Conservation (phyloP, 2,888 invertebrate species). For the Cheilosia grossa region DNA sequence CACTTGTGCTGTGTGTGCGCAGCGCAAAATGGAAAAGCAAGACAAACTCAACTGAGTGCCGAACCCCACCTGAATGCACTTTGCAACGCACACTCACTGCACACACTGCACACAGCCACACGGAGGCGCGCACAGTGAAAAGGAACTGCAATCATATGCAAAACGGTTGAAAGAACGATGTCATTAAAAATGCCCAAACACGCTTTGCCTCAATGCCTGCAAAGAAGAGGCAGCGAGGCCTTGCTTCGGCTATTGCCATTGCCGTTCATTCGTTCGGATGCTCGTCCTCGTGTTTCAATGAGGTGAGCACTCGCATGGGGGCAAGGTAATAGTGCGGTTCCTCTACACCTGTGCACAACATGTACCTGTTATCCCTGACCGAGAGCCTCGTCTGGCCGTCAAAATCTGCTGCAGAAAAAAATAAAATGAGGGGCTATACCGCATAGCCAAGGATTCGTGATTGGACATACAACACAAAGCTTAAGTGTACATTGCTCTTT, state of each 20-base stretch:
- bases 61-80: conserved; percentile 40
- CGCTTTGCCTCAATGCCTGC: conserved; percentile 46
- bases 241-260: conserved; percentile 72
- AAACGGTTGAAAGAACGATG: conserved; percentile 54
- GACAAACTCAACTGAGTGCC: too few species aligned
- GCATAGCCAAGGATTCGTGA: conserved; percentile 3
- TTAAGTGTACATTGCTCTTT: conserved; percentile 34
- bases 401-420: conserved; percentile 31
- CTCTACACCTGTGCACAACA: conserved; percentile 26
- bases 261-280: conserved; percentile 31
- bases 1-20: conserved; percentile 11
- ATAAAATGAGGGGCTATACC: neutral
- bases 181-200: conserved; percentile 74
- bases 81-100: neutral
- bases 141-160: conserved; percentile 45
- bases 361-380: conserved; percentile 69
- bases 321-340: conserved; percentile 45
- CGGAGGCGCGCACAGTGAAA: neutral
- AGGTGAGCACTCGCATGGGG: conserved; percentile 9
- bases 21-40: neutral
- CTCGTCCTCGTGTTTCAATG: conserved; percentile 20
- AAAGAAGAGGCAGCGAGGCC: conserved; percentile 39
- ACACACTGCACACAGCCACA: neutral
- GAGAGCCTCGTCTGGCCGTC: conserved; percentile 69
- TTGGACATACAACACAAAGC: neutral